Conservation (phyloP, 2,888 invertebrate genomes). For the Limnephilus rhombicus region DNA sequence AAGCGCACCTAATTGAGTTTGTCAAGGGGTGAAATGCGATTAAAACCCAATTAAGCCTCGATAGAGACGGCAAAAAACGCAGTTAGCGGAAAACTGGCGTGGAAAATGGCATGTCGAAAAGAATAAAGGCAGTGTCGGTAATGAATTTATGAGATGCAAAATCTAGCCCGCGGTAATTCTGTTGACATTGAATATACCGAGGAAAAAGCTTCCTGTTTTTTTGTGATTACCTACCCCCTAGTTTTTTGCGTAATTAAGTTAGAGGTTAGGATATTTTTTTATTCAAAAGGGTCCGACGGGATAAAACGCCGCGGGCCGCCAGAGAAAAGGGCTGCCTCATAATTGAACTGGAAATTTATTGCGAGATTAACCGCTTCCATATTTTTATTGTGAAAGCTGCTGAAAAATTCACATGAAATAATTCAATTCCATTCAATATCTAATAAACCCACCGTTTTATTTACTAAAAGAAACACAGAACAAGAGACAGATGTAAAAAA, state of each 20-base stretch:
- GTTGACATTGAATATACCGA: constrained; percentile 51
- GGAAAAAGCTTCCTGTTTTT: constrained; percentile 15
- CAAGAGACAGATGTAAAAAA: constrained; percentile 13
- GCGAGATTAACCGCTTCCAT: constrained; percentile 30
- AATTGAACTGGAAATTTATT: constrained; percentile 46
- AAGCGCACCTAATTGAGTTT: constrained; percentile 66
- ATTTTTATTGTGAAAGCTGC: constrained; percentile 7
- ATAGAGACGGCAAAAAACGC: constrained; percentile 57
- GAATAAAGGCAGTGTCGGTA: constrained; percentile 53
- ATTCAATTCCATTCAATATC: constrained; percentile 38
- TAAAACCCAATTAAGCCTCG: constrained; percentile 65
- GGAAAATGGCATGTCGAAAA: constrained; percentile 56
- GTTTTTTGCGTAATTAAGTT: constrained; percentile 47
- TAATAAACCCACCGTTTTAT: constrained; percentile 13
- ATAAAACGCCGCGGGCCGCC: constrained; percentile 23
- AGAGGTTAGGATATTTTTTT: constrained; percentile 37
- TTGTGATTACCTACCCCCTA: neutral
- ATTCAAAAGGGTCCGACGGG: constrained; percentile 31
- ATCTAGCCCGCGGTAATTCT: constrained; percentile 52
- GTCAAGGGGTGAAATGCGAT: constrained; percentile 66
- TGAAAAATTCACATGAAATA: neutral
- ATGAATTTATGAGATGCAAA: constrained; percentile 62
- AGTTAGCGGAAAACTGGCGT: constrained; percentile 53
- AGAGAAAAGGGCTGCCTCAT: constrained; percentile 11
- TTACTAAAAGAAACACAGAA: neutral